Evolutionary conservation across 2,888 invertebrate species (phyloP).

Genomic region (Spisula solida): DNA sequence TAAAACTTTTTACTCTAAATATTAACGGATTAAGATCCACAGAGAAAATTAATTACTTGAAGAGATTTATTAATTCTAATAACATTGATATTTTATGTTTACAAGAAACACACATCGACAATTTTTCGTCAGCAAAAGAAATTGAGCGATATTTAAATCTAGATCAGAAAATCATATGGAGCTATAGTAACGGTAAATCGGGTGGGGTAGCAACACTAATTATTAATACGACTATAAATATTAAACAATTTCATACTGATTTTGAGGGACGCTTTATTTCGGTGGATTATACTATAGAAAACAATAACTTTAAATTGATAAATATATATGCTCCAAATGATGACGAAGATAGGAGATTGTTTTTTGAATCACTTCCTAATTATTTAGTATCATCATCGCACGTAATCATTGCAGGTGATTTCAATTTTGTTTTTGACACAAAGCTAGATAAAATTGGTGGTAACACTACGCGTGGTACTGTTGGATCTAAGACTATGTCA

Average conservation of each 20-base stretch:
- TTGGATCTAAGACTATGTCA: background rate
- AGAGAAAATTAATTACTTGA: constrained; percentile 22
- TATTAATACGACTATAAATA: constrained; percentile 8
- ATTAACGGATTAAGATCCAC: constrained; percentile 58
- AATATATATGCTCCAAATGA: background rate
- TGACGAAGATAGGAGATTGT: background rate
- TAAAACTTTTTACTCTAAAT: constrained; percentile 51
- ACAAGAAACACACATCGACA: constrained; percentile 45
- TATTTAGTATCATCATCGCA: background rate
- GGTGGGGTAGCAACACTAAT: constrained; percentile 35
- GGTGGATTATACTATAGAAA: constrained; percentile 7
- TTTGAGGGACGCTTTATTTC: constrained; percentile 36
- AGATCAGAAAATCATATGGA: constrained; percentile 45
- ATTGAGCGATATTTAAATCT: constrained; percentile 33
- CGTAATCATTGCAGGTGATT: background rate
- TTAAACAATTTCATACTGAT: constrained; percentile 43
- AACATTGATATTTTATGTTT: constrained; percentile 48
- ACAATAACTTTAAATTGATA: background rate
- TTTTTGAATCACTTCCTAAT: background rate
- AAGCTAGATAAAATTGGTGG: constrained; percentile 55
- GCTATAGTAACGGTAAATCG: constrained; percentile 11
- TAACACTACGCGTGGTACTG: background rate
- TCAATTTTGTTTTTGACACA: constrained; percentile 53
- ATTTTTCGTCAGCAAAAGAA: constrained; percentile 24
- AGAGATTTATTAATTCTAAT: constrained; percentile 23